These are phyloP conservation scores for Channa striata DNA, from an alignment of 2,797 vertebrate genomes.

Conservation along the genomic window DNA sequence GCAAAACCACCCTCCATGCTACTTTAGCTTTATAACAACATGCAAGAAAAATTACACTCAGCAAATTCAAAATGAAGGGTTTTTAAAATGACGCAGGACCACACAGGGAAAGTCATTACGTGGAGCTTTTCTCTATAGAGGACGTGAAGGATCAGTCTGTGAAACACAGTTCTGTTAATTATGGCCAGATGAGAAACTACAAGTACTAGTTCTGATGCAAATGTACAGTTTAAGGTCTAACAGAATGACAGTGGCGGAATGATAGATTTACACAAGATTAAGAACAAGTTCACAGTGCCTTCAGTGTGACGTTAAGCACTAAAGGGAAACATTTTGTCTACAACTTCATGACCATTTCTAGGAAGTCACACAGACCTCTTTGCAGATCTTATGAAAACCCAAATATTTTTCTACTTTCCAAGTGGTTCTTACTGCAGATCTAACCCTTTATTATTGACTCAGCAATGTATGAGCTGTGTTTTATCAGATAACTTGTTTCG, in stretches of 20 bases:
- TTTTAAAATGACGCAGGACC: conserved; percentile 51
- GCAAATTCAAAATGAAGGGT: conserved; percentile 42
- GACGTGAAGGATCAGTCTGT: conserved; percentile 38
- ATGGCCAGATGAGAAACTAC: background rate
- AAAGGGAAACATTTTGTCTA: background rate
- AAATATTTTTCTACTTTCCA: background rate
- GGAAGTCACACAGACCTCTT: background rate
- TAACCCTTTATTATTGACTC: no score
- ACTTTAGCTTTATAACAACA: conserved; percentile 47
- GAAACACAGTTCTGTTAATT: conserved; percentile 47
- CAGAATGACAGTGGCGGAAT: conserved; percentile 3
- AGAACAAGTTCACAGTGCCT: background rate
- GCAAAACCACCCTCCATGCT: conserved; percentile 37
- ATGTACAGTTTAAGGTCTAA: conserved; percentile 30
- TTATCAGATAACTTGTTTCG: no score
- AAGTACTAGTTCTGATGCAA: conserved; percentile 39
- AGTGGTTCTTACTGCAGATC: no score
- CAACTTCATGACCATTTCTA: background rate
- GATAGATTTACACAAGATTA: conserved; percentile 9
- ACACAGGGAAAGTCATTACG: conserved; percentile 58
- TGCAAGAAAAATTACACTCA: conserved; percentile 42
- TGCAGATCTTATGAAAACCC: background rate
- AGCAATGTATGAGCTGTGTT: no score
- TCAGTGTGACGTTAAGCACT: background rate
- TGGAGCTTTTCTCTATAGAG: conserved; percentile 44